Evolutionary conservation across 2,797 vertebrate species (phyloP).

Genomic region (Clarias pachynema): DNA sequence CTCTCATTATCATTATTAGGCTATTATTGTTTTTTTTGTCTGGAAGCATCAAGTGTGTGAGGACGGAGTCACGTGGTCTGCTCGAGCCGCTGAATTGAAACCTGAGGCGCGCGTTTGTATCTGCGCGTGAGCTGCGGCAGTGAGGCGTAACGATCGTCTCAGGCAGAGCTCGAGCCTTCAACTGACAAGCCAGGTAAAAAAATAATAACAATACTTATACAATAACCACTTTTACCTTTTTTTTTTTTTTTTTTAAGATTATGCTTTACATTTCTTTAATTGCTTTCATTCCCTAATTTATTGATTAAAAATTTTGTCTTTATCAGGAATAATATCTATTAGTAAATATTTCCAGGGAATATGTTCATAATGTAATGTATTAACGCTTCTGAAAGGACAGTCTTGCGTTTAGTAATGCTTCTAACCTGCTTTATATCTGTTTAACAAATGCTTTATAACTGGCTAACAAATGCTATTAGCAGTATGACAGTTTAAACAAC

Average conservation of each 20-base stretch:
- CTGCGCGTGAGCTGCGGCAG: slow-evolving; percentile 26
- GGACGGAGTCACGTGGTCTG: neutral
- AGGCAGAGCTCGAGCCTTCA: slow-evolving; percentile 13
- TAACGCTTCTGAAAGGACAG: neutral
- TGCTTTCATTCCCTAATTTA: neutral
- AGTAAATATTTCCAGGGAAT: neutral
- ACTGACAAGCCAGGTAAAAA: neutral
- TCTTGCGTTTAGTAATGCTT: neutral
- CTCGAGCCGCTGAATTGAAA: slow-evolving; percentile 33
- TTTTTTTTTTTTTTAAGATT: neutral
- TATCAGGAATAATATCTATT: neutral
- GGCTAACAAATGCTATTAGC: neutral
- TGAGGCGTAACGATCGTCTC: slow-evolving; percentile 35
- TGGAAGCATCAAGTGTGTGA: neutral
- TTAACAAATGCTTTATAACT: too few relatives aligned
- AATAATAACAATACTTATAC: neutral
- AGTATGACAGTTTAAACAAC: neutral
- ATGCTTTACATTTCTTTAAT: neutral
- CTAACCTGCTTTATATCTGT: neutral
- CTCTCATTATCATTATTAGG: too few relatives aligned
- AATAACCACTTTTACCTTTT: neutral
- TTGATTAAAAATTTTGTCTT: neutral
- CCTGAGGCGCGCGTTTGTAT: slow-evolving; percentile 41
- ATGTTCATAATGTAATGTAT: neutral
- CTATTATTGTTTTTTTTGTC: neutral